Base-by-base conservation (phyloP, 2,113 vertebrate species). In the Phrynosoma blainvillii region DNA sequence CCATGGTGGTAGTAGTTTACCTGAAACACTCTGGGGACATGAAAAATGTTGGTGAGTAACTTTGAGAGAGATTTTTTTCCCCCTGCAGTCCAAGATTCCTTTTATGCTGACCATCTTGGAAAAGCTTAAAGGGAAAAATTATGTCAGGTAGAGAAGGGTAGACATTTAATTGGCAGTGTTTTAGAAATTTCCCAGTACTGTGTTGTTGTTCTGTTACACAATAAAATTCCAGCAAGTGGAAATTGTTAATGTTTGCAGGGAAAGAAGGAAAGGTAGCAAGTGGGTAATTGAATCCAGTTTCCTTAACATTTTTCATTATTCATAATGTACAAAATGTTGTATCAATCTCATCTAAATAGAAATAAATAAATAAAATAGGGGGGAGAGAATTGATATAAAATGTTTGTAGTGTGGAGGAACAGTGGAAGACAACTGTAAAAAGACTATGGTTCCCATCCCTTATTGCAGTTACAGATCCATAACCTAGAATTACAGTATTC, bases 221-320 rank as follows among this genome's bases (percentile, higher is more conserved):
- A 23, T 74, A 0, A 2, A 79, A 76, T 18, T 65, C 30, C 40
- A 68, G 36, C 84, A 74, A 90, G 88, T 62, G 89, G 88, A 92
- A 78, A 1, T 47, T 65, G n/a, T 42, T 14, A 52, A 32, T 88
- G n/a, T 75, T 0, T 89, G 16, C n/a, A n/a, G 32, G 47, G 7
- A 47, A 47, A 65, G 59, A 36, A 54, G 47, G 56, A 88, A 74
- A 88, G 73, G 85, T 56, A 84, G 12, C 66, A 56, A 8, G 40
- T 86, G 82, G 42, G 82, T 62, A 16, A 79, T 8, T 89, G 56
- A 68, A 88, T 92, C 18, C 76, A 86, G 0, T 75, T 79, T 40
- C 25, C 8, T 68, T 92, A 92, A 90, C 79, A 77, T 1, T 13
- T 23, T 87, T n/a, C 40, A 82, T 90, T 89, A 87, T 27, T 88